phyloP scores from a whole-genome alignment of 2,888 invertebrate species.

The Troilus luridus region DNA sequence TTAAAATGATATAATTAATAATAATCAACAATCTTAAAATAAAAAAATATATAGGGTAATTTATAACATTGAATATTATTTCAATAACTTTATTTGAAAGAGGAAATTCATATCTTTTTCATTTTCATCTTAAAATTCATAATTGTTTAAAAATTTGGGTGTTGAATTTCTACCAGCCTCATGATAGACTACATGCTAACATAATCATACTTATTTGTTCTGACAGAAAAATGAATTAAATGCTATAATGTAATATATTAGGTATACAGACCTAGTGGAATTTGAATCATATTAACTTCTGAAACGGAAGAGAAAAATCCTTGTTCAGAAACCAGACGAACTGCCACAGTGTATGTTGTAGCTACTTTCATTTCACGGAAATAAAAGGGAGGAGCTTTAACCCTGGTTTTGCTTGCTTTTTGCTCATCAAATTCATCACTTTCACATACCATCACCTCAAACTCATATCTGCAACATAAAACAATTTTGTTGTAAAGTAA shows the following conservation, averaged over 20 bases:
- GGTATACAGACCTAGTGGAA: slow-evolving; percentile 45
- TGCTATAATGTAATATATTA: not conserved
- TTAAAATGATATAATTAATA: too few relatives aligned
- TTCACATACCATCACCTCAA: slow-evolving; percentile 78
- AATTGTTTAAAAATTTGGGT: too few relatives aligned
- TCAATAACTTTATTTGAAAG: too few relatives aligned
- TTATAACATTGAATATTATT: too few relatives aligned
- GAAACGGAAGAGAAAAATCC: slow-evolving; percentile 77
- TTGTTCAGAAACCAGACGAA: slow-evolving; percentile 74
- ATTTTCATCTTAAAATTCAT: too few relatives aligned
- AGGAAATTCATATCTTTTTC: too few relatives aligned
- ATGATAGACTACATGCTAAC: not conserved
- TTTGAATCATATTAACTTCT: slow-evolving; percentile 72
- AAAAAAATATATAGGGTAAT: too few relatives aligned
- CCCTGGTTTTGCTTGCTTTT: slow-evolving; percentile 70
- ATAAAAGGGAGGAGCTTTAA: slow-evolving; percentile 74
- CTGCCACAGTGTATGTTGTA: slow-evolving; percentile 76
- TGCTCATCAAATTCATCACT: slow-evolving; percentile 71
- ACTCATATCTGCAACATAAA: slow-evolving; percentile 71
- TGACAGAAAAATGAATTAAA: not conserved
- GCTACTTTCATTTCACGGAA: slow-evolving; percentile 72
- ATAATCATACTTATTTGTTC: not conserved
- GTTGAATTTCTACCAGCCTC: too few relatives aligned
- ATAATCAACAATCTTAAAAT: too few relatives aligned
- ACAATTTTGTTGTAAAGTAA: not conserved